Base-by-base conservation (phyloP, 2,113 vertebrate species). In the Pristiophorus japonicus region DNA sequence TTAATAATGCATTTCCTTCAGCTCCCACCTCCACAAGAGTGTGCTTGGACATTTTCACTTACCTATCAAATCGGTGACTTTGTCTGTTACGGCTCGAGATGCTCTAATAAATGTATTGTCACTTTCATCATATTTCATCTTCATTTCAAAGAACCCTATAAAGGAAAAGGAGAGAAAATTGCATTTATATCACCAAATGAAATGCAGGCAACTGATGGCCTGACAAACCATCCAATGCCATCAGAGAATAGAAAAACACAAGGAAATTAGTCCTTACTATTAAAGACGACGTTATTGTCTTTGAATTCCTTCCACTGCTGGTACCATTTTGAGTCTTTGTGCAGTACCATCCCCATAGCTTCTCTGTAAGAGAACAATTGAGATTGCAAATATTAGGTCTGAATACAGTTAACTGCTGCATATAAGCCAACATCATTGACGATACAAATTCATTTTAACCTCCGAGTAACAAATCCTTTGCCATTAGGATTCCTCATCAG, bases 271-370 rank as follows among this genome's bases (percentile, higher is more conserved):
- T 78, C 8, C 99, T 98, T 98, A 99, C 99, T 97, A 95, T 99
- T 99, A 96, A 99, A 98, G 42, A 99, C 99, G 65, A 97, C 97
- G 0, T 99, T 99, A 97, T 99, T 99, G 97, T 99, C 99, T 97
- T 98, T 99, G 97, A 99, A 99, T 95, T 99, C 99, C 95, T 98
- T 99, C 99, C 99, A 99, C 97, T 99, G 99, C 96, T 99, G 99
- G 97, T 98, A 99, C 99, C 99, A 99, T 78, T 98, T 99, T 3
- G 99, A 99, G 97, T 99, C 99, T 95, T 99, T 99, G 96, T 99
- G 99, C 45, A 99, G 97, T 96, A 99, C 99, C 8, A 99, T 97
- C 0, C 98, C 99, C 97, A 98, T 97, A 1, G 98, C 98, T 94
- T 99, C 98, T 97, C 99, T 99, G 93, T n/a, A 51, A 96, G 6